Percentiles rank a stretch among this genome's conserved stretches.
phyloP scores from a whole-genome alignment of 2,113 vertebrate genomes.

The Crotalus horridus region DNA sequence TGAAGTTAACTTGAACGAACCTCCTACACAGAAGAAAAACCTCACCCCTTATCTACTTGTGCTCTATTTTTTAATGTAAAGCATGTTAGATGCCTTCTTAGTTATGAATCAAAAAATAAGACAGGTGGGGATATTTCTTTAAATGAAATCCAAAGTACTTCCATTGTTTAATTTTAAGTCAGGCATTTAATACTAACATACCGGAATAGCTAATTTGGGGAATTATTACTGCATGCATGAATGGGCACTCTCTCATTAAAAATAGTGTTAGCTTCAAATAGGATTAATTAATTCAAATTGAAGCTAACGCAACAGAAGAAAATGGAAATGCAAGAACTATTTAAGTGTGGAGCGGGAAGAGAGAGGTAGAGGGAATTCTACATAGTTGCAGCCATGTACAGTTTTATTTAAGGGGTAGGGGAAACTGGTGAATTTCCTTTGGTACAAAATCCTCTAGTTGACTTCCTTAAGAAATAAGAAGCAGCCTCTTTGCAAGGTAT shows the following conservation, averaged over 20 bases:
- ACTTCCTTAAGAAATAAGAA: not conserved
- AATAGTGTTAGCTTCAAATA: not conserved
- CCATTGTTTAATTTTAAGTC: not conserved
- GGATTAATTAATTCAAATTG: not conserved
- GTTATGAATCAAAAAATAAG: not conserved
- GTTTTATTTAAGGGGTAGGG: not conserved
- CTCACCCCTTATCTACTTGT: not conserved
- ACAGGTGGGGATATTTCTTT: not conserved
- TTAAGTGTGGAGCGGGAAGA: not conserved
- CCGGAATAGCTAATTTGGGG: not conserved
- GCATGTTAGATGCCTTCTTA: not conserved
- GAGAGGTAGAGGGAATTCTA: not conserved
- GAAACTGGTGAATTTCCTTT: not conserved
- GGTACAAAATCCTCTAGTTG: not conserved
- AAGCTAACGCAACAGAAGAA: not conserved
- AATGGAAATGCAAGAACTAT: not conserved
- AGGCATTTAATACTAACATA: conserved; percentile 1
- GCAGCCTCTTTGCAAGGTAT: not conserved
- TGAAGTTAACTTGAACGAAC: not conserved
- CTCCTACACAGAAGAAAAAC: not conserved
- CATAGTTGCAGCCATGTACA: not conserved
- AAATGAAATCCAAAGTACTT: not conserved
- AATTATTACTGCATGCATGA: not conserved
- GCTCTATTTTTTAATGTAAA: not conserved
- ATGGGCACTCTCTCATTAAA: not conserved